Evolutionary conservation across 2,113 vertebrate genomes (phyloP).

Genomic region (Sapajus apella): DNA sequence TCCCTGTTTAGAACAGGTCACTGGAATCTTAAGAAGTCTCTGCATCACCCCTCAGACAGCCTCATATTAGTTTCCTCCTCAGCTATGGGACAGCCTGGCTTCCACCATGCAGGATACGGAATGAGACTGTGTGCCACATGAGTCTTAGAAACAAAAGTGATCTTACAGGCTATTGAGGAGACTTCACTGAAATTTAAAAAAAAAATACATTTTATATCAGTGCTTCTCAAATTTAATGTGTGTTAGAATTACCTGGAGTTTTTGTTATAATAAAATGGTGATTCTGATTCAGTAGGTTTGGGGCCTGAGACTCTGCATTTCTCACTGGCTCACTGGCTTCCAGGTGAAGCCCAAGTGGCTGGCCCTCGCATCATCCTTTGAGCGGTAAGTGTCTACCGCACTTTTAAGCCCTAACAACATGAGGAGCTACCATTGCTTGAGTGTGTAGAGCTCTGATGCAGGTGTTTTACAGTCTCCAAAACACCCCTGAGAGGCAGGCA

Average conservation of each 20-base stretch:
- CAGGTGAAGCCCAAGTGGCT: accelerated
- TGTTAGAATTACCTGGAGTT: background rate
- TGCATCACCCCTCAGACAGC: background rate
- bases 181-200: background rate
- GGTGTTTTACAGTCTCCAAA: no score
- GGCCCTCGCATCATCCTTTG: background rate
- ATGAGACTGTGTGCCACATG: background rate
- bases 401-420: background rate
- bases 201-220: background rate
- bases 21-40: background rate
- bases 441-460: no score
- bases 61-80: background rate
- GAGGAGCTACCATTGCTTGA: background rate
- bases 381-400: background rate
- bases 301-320: background rate
- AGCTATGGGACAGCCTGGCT: background rate
- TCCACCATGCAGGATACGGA: background rate
- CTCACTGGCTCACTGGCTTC: background rate
- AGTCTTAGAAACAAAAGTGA: background rate
- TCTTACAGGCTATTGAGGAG: background rate
- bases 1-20: background rate
- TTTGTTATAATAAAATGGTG: background rate
- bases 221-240: background rate
- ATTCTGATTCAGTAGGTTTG: background rate
- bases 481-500: background rate